These are phyloP conservation scores for Pithys albifrons DNA, from an alignment of 2,113 vertebrate genomes.

Conservation along the genomic window DNA sequence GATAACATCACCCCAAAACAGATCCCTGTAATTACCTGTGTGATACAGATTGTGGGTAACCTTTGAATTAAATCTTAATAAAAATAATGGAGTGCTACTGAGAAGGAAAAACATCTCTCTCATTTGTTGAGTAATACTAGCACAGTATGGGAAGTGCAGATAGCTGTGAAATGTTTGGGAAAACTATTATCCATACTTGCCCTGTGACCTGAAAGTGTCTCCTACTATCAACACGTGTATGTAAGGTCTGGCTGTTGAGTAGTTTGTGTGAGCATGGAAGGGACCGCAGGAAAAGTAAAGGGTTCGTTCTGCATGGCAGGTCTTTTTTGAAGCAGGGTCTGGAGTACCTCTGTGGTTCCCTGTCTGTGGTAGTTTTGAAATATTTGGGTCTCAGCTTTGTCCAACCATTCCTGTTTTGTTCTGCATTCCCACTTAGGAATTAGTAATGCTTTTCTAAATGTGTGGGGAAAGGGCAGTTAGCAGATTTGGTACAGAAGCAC, in stretches of 20 bases:
- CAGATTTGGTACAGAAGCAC: neutral
- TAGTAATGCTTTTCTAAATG: neutral
- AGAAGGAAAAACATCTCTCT: neutral
- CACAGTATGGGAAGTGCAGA: neutral
- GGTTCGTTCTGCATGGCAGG: neutral
- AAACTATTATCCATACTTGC: neutral
- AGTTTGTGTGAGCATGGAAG: neutral
- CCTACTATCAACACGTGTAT: neutral
- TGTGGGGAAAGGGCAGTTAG: neutral
- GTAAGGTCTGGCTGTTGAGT: neutral
- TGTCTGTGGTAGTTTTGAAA: neutral
- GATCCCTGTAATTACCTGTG: neutral
- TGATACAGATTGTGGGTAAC: neutral
- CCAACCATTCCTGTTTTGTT: neutral
- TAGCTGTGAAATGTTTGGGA: neutral
- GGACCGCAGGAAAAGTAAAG: neutral
- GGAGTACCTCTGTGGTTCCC: neutral
- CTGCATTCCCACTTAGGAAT: neutral
- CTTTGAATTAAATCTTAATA: neutral
- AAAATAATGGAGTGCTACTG: neutral
- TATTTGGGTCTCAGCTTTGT: neutral
- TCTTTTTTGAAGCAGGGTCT: neutral
- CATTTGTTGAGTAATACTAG: neutral
- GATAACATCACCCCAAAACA: neutral
- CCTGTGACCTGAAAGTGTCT: neutral